Evolutionary conservation across 2,797 vertebrate species (phyloP), one percentile per base, ranked within the genome.

Genomic region (Anabacerthia variegaticeps): DNA sequence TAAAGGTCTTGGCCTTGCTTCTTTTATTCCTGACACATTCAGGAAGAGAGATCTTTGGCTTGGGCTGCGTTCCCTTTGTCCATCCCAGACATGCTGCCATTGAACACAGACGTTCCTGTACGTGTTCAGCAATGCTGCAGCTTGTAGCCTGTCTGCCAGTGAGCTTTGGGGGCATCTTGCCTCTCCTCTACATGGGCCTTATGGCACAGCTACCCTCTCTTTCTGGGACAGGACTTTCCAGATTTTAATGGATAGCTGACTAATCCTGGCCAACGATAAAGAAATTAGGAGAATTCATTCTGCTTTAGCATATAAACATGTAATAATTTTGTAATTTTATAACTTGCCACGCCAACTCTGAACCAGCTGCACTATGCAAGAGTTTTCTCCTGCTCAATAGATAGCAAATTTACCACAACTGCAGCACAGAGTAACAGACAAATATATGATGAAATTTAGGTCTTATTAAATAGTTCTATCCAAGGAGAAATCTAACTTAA

Each of bases 101-200:
- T 0, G 1, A 55, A 54, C 32, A 55, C 22, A 54, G 51, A 84
- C 22, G 4, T 56, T 55, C 55, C 12, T 23, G 16, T 28, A 19
- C 10, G 16, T 0, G 1, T 43, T 48, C 56, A 32, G 21, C 11
- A 22, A 41, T 0, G 2, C 44, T 51, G 44, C 3, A 54, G 15
- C 48, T 62, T 2, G 0, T 17, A 39, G 17, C 14, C 32, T 39
- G 28, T 54, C 19, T 72, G 46, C 28, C 0, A 2, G 16, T 19
- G 9, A 26, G 36, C 12, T 77, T 52, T 54, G 20, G 18, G 24
- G 71, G n/a, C 49, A 77, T 19, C 9, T n/a, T 48, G 19, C 19
- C 13, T 63, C 22, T 39, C 44, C 23, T 63, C 17, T 59, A 4
- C 1, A 0, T 55, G 28, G 36, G 12, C 41, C 36, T 82, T 56